These are phyloP conservation scores for cat (Felis catus) DNA, from an alignment of 2,113 vertebrate genomes.

Conservation along the genomic window DNA sequence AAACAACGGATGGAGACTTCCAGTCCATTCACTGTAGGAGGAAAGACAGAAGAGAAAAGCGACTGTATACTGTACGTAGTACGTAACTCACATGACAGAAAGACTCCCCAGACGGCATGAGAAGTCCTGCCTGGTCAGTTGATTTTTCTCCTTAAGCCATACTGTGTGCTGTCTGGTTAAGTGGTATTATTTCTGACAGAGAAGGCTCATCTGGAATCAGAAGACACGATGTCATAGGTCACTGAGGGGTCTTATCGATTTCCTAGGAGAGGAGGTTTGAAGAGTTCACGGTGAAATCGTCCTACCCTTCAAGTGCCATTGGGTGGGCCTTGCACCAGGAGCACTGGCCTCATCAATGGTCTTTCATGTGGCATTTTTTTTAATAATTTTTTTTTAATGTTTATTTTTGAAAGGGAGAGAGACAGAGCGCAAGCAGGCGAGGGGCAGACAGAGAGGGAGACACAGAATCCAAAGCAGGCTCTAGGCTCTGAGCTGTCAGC, in stretches of 20 bases:
- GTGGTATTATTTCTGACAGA: neutral
- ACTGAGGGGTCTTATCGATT: neutral
- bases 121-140: neutral
- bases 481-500: too few relatives aligned
- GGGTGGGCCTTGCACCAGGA: neutral
- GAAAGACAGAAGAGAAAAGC: neutral
- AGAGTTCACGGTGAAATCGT: neutral
- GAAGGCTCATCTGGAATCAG: neutral
- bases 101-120: neutral
- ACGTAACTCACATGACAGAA: neutral
- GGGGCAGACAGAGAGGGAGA: too few relatives aligned
- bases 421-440: too few relatives aligned
- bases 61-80: neutral
- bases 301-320: neutral
- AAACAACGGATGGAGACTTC: neutral
- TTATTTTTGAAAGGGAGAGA: too few relatives aligned
- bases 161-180: neutral
- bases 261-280: neutral
- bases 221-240: neutral
- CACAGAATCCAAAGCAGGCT: too few relatives aligned
- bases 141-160: neutral
- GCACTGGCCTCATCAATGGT: fast-evolving
- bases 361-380: neutral
- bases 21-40: neutral
- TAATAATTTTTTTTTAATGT: too few relatives aligned